Base-by-base conservation (phyloP, 2,888 invertebrate species). In the Agapetus fuscipes region DNA sequence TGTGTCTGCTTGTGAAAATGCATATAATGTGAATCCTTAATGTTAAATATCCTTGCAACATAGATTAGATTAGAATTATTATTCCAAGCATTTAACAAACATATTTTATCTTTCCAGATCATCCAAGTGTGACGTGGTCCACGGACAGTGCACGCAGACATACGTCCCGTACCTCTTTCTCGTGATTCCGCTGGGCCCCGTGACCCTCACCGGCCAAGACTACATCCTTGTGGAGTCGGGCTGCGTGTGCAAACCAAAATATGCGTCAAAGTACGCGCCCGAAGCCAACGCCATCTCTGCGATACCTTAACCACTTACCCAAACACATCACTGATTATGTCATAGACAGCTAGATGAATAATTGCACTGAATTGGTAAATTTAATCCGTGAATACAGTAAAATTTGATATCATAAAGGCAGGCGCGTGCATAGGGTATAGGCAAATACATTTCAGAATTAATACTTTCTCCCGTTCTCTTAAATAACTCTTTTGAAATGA, bases 191-290 rank as follows among this genome's bases (percentile, higher is more conserved):
- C 61, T 91, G 38, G 90, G 91, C 4, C 90, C 90, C 10, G 90
- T 90, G 12, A 90, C 90, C 9, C 66, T 90, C 12, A 90, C 90
- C 3, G 90, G 91, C 3, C 91, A 91, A 60, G 91, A 91, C 63
- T 93, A 93, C 63, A 89, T 93, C n/a, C 70, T 93, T 34, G 90
- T 93, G 16, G 91, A 93, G 61, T 90, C 88, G 53, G 91, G 91
- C n/a, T 93, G 91, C 59, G 87, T 89, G 17, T 93, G 91, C 60
- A 80, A 82, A 54, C 76, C 76, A 7, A 65, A 64, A 50, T 64
- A 64, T 44, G 60, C 64, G 25, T 60, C 60, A 50, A 63, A 62
- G 41, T 58, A 58, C 28, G 55, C 60, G 41, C 60, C 62, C 45
- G 64, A 64, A 51, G 61, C 64, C 48, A 65, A 63, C 50, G 60